These are phyloP conservation scores for Pomatorhinus ruficollis DNA, from an alignment of 2,113 vertebrate genomes.

Conservation along the genomic window DNA sequence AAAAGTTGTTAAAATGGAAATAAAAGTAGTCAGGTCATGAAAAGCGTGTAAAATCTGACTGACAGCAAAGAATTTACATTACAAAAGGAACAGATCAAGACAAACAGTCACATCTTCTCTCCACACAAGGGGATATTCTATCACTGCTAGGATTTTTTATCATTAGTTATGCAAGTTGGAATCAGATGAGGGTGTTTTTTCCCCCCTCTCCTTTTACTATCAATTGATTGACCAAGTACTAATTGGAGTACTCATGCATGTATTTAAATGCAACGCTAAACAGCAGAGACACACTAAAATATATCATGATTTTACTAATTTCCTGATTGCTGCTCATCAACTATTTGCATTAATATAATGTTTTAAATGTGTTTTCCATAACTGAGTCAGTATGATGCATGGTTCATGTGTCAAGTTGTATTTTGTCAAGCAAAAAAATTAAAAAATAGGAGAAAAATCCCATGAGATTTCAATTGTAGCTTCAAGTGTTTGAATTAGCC, in stretches of 20 bases:
- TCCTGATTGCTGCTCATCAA: neutral
- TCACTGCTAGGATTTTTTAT: neutral
- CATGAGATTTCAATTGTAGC: neutral
- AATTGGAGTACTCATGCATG: neutral
- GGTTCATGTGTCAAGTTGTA: neutral
- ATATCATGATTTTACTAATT: neutral
- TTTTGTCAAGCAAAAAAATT: neutral
- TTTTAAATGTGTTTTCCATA: neutral
- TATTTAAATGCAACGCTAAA: neutral
- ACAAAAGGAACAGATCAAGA: neutral
- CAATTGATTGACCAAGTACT: neutral
- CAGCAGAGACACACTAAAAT: neutral
- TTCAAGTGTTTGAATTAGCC: neutral
- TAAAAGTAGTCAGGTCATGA: neutral
- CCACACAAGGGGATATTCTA: neutral
- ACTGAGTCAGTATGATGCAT: neutral
- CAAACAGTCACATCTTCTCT: neutral
- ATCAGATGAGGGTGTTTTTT: neutral
- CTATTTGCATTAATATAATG: neutral
- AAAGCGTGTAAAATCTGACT: neutral
- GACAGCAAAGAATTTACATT: neutral
- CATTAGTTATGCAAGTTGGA: neutral
- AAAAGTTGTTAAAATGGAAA: neutral
- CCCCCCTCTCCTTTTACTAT: neutral
- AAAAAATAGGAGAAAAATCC: fast-evolving